Evolutionary conservation across 2,888 invertebrate genomes (phyloP), one percentile per base, ranked within the genome.

Genomic region (Erebia epiphron): DNA sequence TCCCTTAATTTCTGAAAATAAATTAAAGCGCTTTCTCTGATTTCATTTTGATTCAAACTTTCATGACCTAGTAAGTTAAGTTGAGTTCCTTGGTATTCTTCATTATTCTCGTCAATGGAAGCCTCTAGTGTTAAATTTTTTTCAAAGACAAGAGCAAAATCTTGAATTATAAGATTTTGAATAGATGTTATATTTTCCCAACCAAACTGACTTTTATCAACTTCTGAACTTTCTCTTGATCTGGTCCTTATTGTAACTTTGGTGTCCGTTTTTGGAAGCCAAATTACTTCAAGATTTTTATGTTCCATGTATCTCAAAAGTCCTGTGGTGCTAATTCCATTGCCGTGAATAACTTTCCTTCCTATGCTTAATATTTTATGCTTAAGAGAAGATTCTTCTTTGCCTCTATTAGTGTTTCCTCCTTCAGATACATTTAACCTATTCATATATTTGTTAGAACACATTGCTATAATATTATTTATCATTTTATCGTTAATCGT

Each of bases 321-420:
- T 8, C 90, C 91, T 70, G 80, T 86, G 68, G 86, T 86, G 75
- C 83, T 84, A 62, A 89, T 80, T 52, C 82, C 82, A 63, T 81
- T 79, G 74, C 81, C 84, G 75, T 83, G 84, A 67, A 92, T 83
- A 41, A 86, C 79, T 82, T 92, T 92, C 72, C 86, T 80, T 64
- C 92, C 92, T 66, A 92, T 84, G 77, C 89, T 91, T 77, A 90
- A 81, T 58, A 92, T 75, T 82, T 91, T 92, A 71, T 86, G 89
- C 80, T 86, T 86, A 10, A 92, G 75, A 69, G 83, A 82, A 67
- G 80, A 79, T 73, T 86, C 82, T 69, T 76, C 75, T 68, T 76
- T 76, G 16, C 69, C 69, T 73, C 77, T 76, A 16, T 62, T 41
- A 52, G 61, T 70, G 61, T 35, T 77, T 57, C 73, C 75, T 66